phyloP scores from a whole-genome alignment of 2,797 vertebrate species.

The Sarcoramphus papa region DNA sequence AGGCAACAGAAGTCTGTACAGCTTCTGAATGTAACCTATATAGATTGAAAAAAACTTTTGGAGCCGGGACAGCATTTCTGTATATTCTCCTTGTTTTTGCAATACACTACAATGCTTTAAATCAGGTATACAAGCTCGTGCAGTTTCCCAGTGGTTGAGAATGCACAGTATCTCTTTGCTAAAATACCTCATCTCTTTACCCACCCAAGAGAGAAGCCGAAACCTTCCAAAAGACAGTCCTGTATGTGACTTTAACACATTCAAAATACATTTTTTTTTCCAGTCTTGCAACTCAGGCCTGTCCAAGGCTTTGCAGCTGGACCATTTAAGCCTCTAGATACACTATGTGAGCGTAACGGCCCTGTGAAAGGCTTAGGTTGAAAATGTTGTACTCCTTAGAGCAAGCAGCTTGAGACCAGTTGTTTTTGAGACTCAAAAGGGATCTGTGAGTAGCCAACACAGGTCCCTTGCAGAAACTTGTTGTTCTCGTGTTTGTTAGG shows the following conservation, averaged over 20 bases:
- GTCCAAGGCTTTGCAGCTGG: neutral
- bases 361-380: neutral
- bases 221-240: neutral
- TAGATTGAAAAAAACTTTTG: neutral
- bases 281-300: neutral
- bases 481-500: neutral
- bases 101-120: neutral
- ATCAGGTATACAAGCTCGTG: neutral
- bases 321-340: neutral
- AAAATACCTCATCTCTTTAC: neutral
- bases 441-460: neutral
- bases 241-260: neutral
- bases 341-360: neutral
- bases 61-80: neutral
- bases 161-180: neutral
- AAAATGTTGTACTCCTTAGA: neutral
- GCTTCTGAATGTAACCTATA: neutral
- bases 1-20: neutral
- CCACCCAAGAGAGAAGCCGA: neutral
- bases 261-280: fast-evolving
- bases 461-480: neutral
- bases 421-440: neutral
- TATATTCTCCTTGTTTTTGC: neutral
- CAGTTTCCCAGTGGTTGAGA: neutral
- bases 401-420: neutral